Evolutionary conservation across 2,888 invertebrate species (phyloP), one percentile per base, ranked within the genome.

Genomic region (Drosophila meridionalis): DNA sequence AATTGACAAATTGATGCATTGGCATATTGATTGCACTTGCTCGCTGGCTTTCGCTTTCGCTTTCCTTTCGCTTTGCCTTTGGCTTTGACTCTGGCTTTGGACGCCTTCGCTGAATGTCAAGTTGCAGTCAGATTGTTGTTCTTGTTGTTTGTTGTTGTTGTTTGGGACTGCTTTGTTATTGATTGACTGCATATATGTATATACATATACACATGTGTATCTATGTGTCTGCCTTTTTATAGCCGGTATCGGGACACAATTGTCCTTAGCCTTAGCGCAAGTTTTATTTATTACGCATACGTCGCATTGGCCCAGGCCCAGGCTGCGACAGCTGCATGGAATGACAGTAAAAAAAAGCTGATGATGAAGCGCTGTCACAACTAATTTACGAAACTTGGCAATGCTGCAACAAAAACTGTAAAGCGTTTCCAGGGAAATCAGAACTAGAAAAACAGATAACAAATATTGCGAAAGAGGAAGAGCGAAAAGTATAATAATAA

Each of bases 221-320:
- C 28, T 59, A 14, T 55, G 55, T 42, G 57, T 36, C 28, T 57
- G 36, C 42, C 30, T 55, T 52, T 50, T 57, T 50, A 52, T 34
- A 59, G 70, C 79, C 85, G 84, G 76, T 84, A 69, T 71, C 84
- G 71, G 72, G 67, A 61, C 73, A 43, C 77, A 60, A 75, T 71
- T 84, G 84, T 69, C 89, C 82, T 81, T 86, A 88, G 76, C 83
- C 65, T 69, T 67, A 73, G 80, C 57, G 64, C 65, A 45, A 76
- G 73, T 74, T 80, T 62, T 70, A 77, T 84, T 89, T 87, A 84
- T 89, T 89, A 87, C 85, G 82, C 82, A 85, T 85, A 89, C 85
- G 89, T 55, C 82, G 73, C 82, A 77, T 89, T 84, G 80, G 65
- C 82, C 36, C 9, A 28, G 9, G 12, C 12, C 20, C 20, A 20